Base-by-base conservation (phyloP, 2,113 vertebrate genomes). In the Onychostoma macrolepis region DNA sequence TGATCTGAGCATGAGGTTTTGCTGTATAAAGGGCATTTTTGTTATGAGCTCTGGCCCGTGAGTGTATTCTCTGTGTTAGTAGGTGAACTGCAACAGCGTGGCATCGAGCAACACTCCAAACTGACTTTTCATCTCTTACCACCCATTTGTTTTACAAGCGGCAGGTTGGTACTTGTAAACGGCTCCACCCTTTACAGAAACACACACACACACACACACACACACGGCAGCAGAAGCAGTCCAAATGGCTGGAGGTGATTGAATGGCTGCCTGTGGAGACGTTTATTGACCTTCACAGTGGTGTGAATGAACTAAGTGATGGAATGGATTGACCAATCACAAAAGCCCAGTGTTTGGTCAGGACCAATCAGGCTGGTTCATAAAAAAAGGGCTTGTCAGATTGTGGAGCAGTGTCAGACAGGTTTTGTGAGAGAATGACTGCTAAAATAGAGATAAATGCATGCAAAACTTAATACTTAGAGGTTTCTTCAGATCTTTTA, bases 151-250 rank as follows among this genome's bases (percentile, higher is more conserved):
- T 79, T 83, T 53, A 67, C 50, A 83, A 63, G 28, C 21, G 79
- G 78, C 87, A 82, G 69, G 89, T 85, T 69, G 87, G 53, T 88
- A 11, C 89, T 84, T 43, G 89, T 72, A 61, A 65, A 86, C 12
- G 30, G 50, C 74, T 84, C 84, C 86, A 67, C 75, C 80, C 56
- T 61, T 74, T 43, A 75, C 53, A 8, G 61, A 67, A 38, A 71
- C 9, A 74, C 67, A 75, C 83, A 83, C 79, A 45, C 77, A 67
- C 75, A 28, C 48, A 58, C 13, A 50, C 67, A 75, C 83, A 83
- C 79, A 61, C 65, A 67, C 61, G 24, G 45, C 41, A 58, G 41
- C 56, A 82, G 65, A 26, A 19, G 74, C 76, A 65, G 38, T 30
- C 50, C 65, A 74, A 89, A 86, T 87, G 86, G 84, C 84, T 79